Evolutionary conservation across 2,888 invertebrate species (phyloP).

Genomic region (Lasioglossum leucozonium): DNA sequence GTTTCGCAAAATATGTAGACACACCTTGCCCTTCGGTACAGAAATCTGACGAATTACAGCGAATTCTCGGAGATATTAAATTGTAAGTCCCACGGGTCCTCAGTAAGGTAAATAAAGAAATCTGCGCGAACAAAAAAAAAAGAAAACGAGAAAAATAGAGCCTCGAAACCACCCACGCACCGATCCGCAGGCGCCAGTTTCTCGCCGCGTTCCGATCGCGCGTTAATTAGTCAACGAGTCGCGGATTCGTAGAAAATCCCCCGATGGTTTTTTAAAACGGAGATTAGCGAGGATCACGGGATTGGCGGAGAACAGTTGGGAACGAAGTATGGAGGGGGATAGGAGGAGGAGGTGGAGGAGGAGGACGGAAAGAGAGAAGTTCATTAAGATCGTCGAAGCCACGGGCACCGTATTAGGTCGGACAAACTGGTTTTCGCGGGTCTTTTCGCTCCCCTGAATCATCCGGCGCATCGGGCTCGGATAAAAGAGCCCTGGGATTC

Average conservation of each 20-base stretch:
- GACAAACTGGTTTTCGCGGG: slow-evolving; percentile 80
- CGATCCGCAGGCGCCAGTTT: slow-evolving; percentile 9
- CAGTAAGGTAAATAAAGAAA: background rate
- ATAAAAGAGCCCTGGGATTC: slow-evolving; percentile 67
- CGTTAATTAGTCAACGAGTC: slow-evolving; percentile 43
- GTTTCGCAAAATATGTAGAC: background rate
- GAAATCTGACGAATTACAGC: too few species aligned
- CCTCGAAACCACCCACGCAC: background rate
- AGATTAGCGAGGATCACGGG: slow-evolving; percentile 36
- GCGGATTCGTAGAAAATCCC: slow-evolving; percentile 41
- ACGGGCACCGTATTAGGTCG: slow-evolving; percentile 73
- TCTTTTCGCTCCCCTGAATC: slow-evolving; percentile 69
- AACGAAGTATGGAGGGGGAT: slow-evolving; percentile 22
- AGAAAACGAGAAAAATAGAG: background rate
- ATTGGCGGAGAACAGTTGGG: background rate
- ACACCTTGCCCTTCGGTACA: too few species aligned
- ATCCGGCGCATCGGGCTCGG: slow-evolving; percentile 62
- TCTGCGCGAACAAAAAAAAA: background rate
- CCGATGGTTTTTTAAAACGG: slow-evolving; percentile 45
- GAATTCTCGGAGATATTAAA: background rate
- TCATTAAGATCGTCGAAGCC: slow-evolving; percentile 74
- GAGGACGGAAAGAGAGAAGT: slow-evolving; percentile 63
- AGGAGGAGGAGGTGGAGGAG: background rate
- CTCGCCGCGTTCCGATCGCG: background rate
- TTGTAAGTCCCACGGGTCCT: too few species aligned